phyloP scores from a whole-genome alignment of 1,140 invertebrate genomes.

The Pantala flavescens region DNA sequence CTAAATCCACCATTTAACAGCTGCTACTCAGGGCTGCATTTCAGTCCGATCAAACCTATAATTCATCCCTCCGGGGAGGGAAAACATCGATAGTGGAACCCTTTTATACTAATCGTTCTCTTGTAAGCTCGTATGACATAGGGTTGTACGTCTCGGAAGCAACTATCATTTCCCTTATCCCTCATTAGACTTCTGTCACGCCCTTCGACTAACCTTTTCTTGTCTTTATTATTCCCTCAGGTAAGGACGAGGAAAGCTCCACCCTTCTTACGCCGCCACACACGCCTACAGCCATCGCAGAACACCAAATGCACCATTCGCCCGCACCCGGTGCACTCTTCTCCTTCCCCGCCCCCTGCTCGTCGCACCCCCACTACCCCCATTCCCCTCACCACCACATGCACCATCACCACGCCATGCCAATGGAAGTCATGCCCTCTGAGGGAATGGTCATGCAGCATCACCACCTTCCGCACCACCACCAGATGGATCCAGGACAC shows the following conservation, averaged over 20 bases:
- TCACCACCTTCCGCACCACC: not conserved
- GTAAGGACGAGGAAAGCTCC: not conserved
- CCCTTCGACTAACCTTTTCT: not conserved
- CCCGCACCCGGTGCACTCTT: not conserved
- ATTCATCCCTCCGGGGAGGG: too few relatives aligned
- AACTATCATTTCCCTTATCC: too few relatives aligned
- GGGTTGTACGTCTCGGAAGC: too few relatives aligned
- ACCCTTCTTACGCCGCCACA: not conserved
- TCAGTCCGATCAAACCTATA: too few relatives aligned
- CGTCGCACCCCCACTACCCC: not conserved
- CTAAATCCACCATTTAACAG: too few relatives aligned
- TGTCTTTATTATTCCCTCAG: not conserved
- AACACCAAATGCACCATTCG: not conserved
- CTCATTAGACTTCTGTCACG: too few relatives aligned
- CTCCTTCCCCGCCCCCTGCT: not conserved
- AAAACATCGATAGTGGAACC: too few relatives aligned
- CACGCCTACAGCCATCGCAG: not conserved
- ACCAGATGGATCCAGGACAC: not conserved
- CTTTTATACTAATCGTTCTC: too few relatives aligned
- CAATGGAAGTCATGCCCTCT: not conserved
- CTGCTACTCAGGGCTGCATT: too few relatives aligned
- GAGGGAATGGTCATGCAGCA: not conserved
- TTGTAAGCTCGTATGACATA: too few relatives aligned
- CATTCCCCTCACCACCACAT: not conserved
- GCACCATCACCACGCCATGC: not conserved